These are phyloP conservation scores for Caenorhabditis afra DNA, from an alignment of 2,888 invertebrate genomes.

Conservation along the genomic window DNA sequence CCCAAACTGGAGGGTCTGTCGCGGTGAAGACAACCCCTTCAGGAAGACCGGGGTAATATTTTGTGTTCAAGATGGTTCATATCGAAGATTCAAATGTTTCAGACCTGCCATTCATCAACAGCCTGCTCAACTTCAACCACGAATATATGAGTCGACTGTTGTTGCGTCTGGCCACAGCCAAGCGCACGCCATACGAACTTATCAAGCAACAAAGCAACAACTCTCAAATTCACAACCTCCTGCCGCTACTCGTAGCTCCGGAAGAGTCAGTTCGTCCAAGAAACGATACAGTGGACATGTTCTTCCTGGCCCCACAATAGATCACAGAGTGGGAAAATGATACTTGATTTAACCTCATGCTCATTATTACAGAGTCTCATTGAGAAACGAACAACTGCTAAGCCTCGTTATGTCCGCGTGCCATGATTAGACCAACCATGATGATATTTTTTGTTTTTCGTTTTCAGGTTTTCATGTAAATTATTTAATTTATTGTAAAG, in stretches of 20 bases:
- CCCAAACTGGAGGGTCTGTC: slow-evolving; percentile 22
- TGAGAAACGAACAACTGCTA: slow-evolving; percentile 52
- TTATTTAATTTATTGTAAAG: slow-evolving; percentile 9
- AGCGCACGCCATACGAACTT: slow-evolving; percentile 52
- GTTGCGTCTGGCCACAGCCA: slow-evolving; percentile 40
- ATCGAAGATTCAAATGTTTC: background rate
- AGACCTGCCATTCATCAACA: slow-evolving; percentile 8
- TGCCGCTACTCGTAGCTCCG: slow-evolving; percentile 39
- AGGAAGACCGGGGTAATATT: background rate
- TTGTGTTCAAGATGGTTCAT: background rate
- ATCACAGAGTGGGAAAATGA: slow-evolving; percentile 37
- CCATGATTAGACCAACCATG: slow-evolving; percentile 40
- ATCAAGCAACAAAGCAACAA: slow-evolving; percentile 35
- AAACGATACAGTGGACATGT: slow-evolving; percentile 50
- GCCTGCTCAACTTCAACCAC: slow-evolving; percentile 12
- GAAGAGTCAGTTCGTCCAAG: slow-evolving; percentile 19
- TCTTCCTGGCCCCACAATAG: slow-evolving; percentile 45
- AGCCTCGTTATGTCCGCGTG: slow-evolving; percentile 51
- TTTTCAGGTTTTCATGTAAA: slow-evolving; percentile 32
- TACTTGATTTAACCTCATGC: background rate
- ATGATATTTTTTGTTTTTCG: slow-evolving; percentile 14
- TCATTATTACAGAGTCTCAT: slow-evolving; percentile 30
- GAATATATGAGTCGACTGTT: slow-evolving; percentile 48
- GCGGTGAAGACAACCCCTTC: background rate
- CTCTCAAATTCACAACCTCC: slow-evolving; percentile 21